These are phyloP conservation scores for Drosophila athabasca DNA, from an alignment of 1,140 invertebrate genomes.

Conservation along the genomic window DNA sequence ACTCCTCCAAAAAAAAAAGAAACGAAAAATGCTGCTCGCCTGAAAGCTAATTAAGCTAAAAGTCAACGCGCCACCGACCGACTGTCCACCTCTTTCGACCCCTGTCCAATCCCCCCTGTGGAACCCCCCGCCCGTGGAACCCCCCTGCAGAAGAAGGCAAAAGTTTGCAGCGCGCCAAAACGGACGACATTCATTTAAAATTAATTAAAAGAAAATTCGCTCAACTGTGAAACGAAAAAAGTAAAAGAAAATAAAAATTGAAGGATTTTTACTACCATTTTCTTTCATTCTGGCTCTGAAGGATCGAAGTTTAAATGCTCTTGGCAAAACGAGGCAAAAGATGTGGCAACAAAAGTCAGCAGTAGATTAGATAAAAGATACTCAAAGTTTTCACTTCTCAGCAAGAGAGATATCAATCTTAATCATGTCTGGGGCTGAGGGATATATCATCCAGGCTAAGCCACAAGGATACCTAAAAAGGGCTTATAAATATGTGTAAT, in stretches of 20 bases:
- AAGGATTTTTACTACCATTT: slow-evolving; percentile 46
- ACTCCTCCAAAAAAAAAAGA: slow-evolving; percentile 51
- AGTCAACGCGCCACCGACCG: slow-evolving; percentile 57
- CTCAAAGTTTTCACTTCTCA: too few species aligned
- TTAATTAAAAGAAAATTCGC: slow-evolving; percentile 82
- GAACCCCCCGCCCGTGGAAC: slow-evolving; percentile 11
- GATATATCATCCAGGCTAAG: too few species aligned
- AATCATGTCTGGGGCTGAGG: too few species aligned
- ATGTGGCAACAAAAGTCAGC: slow-evolving; percentile 11
- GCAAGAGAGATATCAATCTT: too few species aligned
- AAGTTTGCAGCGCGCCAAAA: slow-evolving; percentile 75
- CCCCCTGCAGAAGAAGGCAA: slow-evolving; percentile 35
- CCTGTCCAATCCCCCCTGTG: too few species aligned
- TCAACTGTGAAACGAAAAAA: slow-evolving; percentile 76
- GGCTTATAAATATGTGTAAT: too few species aligned
- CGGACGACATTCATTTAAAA: slow-evolving; percentile 81
- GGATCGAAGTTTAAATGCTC: slow-evolving; percentile 56
- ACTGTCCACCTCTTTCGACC: slow-evolving; percentile 35
- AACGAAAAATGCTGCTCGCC: slow-evolving; percentile 48
- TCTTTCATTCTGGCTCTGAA: slow-evolving; percentile 11
- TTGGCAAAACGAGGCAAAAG: slow-evolving; percentile 12
- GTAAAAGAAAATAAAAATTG: slow-evolving; percentile 53
- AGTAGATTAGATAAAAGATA: not conserved
- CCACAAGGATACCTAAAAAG: too few species aligned
- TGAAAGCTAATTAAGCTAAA: slow-evolving; percentile 81